These are phyloP conservation scores for Lytechinus pictus DNA, from an alignment of 35 echinoderm and acorn worm genomes.

Conservation along the genomic window DNA sequence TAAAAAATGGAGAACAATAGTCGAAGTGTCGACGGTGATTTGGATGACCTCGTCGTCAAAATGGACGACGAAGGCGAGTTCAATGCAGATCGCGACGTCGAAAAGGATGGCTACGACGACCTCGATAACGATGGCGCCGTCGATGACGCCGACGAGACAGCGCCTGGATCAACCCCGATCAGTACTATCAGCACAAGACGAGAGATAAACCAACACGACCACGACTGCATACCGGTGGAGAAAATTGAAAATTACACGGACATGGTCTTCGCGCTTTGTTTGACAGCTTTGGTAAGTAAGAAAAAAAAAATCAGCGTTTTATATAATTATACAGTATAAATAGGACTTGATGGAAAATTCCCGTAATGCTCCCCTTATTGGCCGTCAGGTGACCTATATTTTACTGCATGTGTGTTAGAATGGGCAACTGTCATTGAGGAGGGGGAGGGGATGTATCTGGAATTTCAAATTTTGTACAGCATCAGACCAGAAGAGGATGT, in stretches of 20 bases:
- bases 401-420: too few relatives aligned
- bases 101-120: neutral
- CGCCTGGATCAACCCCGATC: neutral
- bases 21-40: neutral
- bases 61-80: neutral
- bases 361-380: too few relatives aligned
- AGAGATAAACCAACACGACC: slow-evolving; percentile 16
- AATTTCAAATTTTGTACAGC: too few relatives aligned
- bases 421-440: too few relatives aligned
- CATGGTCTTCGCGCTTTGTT: neutral
- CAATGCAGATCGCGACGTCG: neutral
- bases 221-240: slow-evolving; percentile 23
- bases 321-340: too few relatives aligned
- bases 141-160: neutral
- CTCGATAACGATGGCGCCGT: neutral
- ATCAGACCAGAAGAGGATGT: too few relatives aligned
- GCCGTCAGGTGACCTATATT: too few relatives aligned
- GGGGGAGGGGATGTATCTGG: too few relatives aligned
- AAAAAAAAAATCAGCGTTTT: too few relatives aligned
- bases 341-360: too few relatives aligned
- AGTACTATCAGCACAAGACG: slow-evolving; percentile 11
- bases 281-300: neutral
- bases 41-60: neutral
- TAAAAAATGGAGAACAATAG: neutral
- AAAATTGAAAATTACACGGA: slow-evolving; percentile 17